Base-by-base conservation (phyloP, 2,113 vertebrate genomes). In the Pterocles orientalis region DNA sequence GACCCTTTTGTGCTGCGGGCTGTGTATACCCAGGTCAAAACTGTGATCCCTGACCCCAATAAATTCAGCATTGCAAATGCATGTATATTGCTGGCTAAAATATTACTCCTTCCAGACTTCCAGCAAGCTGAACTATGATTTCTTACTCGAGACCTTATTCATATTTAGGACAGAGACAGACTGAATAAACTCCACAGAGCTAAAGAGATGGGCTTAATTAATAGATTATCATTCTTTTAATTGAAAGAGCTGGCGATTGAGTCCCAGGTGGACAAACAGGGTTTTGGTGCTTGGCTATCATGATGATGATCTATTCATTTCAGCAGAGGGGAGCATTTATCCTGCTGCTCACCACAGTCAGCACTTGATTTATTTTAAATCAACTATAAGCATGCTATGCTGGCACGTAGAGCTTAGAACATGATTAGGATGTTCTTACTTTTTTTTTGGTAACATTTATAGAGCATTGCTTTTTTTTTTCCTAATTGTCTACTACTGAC, bases 21-120 rank as follows among this genome's bases (percentile, higher is more conserved):
- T 87, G 45, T 72, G 77, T n/a, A 54, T 56, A 54, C 11, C 81
- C 73, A 66, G 94, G 91, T 92, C 91, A 94, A 89, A 96, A 91
- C 6, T 0, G n/a, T 84, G 66, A 82, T 77, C 86, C 21, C 25
- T 91, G 83, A 92, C 95, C 86, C 70, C 73, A 77, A 9, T 83
- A 82, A 86, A 81, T 84, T 92, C 82, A 92, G 91, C 70, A 92
- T 91, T 95, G 92, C 91, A 94, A 95, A 92, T 95, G 15, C 51
- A 65, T 79, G 33, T 68, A 41, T 88, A 33, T 86, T 82, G 20
- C 57, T 85, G 47, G 47, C 66, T 94, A 80, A 92, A 94, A 92
- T 72, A 60, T 12, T 26, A 16, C 62, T 93, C 73, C 70, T 94
- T 82, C 57, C 65, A 93, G 60, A 57, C 43, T 95, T 77, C 45